Conservation (phyloP, 1,140 invertebrate genomes). For the Leptinotarsa lineolata region DNA sequence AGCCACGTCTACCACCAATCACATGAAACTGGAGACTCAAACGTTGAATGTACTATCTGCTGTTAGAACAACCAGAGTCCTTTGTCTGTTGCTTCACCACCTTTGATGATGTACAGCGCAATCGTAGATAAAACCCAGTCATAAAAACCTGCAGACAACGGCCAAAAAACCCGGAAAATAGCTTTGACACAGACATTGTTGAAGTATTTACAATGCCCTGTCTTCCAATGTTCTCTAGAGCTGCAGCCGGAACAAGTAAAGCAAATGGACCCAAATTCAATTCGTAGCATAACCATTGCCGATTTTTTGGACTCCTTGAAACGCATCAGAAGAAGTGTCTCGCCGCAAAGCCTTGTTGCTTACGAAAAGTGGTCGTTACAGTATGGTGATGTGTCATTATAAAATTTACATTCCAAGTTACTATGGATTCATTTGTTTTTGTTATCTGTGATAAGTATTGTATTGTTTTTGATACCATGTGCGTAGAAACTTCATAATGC, state of each 20-base stretch:
- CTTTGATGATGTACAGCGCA: neutral
- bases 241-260: conserved; percentile 85
- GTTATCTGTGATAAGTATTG: conserved; percentile 33
- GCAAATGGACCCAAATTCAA: conserved; percentile 76
- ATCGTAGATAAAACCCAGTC: neutral
- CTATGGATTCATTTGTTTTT: conserved; percentile 21
- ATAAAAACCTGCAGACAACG: too few relatives aligned
- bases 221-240: conserved; percentile 61
- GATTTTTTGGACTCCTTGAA: conserved; percentile 92
- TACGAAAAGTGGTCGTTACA: conserved; percentile 95
- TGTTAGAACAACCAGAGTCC: too few relatives aligned
- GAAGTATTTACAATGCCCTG: too few relatives aligned
- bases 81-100: too few relatives aligned
- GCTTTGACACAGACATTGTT: too few relatives aligned
- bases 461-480: conserved; percentile 26
- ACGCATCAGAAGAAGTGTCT: conserved; percentile 88
- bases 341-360: conserved; percentile 77
- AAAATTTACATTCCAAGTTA: conserved; percentile 32
- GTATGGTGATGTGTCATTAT: conserved; percentile 85
- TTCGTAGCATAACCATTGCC: conserved; percentile 82
- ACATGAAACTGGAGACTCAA: too few relatives aligned
- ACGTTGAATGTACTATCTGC: too few relatives aligned
- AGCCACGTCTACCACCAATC: too few relatives aligned
- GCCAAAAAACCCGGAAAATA: too few relatives aligned
- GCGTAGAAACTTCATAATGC: conserved; percentile 13